phyloP scores from a whole-genome alignment of 2,797 vertebrate species.

The Threskiornis aethiopicus region DNA sequence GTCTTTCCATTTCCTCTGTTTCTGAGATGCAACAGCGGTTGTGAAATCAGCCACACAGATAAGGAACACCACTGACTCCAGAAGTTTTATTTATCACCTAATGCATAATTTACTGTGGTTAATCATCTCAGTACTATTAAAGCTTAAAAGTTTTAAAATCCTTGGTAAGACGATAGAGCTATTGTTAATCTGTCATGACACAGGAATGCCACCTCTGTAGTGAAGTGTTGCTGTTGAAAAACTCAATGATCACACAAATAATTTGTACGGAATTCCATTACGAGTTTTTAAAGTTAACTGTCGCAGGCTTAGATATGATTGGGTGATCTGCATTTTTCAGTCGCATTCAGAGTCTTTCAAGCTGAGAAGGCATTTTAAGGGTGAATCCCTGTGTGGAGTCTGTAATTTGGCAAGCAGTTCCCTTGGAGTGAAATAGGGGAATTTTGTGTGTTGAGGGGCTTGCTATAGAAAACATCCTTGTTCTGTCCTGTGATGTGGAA shows the following conservation, averaged over 20 bases:
- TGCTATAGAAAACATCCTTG: not conserved
- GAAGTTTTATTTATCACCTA: not conserved
- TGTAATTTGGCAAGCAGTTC: not conserved
- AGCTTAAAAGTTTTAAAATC: not conserved
- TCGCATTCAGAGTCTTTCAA: not conserved
- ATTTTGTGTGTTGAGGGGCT: not conserved
- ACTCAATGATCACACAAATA: not conserved
- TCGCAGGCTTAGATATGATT: not conserved
- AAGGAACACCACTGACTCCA: rapidly evolving
- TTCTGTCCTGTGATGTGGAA: not conserved
- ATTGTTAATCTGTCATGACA: not conserved
- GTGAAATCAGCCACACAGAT: not conserved
- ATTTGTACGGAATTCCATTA: not conserved
- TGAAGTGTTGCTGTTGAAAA: not conserved
- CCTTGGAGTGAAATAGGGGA: not conserved
- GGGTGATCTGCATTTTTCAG: not conserved
- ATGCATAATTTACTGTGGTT: not conserved
- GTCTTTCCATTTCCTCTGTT: not conserved
- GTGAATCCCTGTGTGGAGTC: not conserved
- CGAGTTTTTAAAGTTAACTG: not conserved
- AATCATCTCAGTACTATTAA: not conserved
- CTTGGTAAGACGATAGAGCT: not conserved
- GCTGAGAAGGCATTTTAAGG: not conserved
- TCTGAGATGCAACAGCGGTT: not conserved
- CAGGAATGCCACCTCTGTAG: not conserved